Evolutionary conservation across 2,797 vertebrate genomes (phyloP), one percentile per base, ranked within the genome.

Genomic region (Acanthurus tractus): DNA sequence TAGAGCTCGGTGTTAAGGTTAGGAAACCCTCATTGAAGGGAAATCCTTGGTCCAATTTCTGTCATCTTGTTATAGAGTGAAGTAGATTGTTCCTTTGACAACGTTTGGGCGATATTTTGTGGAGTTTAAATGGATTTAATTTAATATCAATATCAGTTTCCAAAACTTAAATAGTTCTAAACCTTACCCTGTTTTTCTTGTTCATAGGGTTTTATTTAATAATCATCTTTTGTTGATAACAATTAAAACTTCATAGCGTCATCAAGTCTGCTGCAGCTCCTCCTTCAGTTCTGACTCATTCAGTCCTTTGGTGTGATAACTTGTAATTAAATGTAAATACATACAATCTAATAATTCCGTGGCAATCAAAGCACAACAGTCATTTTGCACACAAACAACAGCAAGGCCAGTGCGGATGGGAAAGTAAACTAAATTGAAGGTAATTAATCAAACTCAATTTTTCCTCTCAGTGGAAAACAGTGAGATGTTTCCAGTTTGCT

Each of bases 401-500:
- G 48, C 48, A 52, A 70, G 73, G 71, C 61, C 42, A 68, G 48
- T 22, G 52, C 17, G 52, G 66, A 62, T 56, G 45, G 58, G 29
- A 63, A 62, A 52, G 40, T 61, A 44, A 76, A 63, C 20, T 52
- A 49, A 52, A 63, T 3, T 69, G 25, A 56, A 65, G 38, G 23
- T 48, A 25, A 66, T 29, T 53, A 29, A 61, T 38, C 66, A 36
- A 38, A 45, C 49, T 44, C 34, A 49, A 8, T 74, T 63, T 49
- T 46, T 6, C 20, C 34, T 46, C 46, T n/a, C 48, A n/a, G n/a
- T n/a, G n/a, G n/a, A n/a, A n/a, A n/a, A n/a, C 70, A 74, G 74
- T 76, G 49, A 74, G 62, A 71, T 53, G 66, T 59, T 81, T 74
- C 69, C 73, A 74, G 63, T 74, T 73, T 64, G 59, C 55, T 18